These are phyloP conservation scores for Cheumatopsyche charites DNA, from an alignment of 1,140 invertebrate species.

Conservation along the genomic window DNA sequence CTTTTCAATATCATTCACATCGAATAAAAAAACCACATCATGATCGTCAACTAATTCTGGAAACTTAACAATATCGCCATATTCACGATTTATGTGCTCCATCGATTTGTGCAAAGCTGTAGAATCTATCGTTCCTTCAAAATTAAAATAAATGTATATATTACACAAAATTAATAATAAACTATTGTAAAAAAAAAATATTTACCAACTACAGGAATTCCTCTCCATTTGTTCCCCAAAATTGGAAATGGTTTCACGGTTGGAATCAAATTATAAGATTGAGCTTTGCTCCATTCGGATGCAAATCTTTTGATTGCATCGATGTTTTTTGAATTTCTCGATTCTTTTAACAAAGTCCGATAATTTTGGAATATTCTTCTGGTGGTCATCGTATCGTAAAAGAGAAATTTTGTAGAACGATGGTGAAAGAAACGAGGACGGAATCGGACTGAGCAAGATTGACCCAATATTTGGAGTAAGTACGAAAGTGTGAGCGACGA, in stretches of 20 bases:
- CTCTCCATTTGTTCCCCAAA: slow-evolving; percentile 14
- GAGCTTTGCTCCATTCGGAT: slow-evolving; percentile 5
- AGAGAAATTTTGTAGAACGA: too few species aligned
- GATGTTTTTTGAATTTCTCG: neutral
- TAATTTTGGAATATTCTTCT: too few species aligned
- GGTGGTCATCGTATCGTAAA: too few species aligned
- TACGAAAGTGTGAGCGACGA: neutral
- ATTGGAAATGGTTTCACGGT: neutral
- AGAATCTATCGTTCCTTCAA: neutral
- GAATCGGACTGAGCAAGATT: neutral
- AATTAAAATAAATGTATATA: neutral
- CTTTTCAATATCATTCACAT: slow-evolving; percentile 5
- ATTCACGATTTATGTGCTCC: neutral
- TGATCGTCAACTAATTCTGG: neutral
- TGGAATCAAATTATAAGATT: neutral
- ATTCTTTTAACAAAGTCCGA: too few species aligned
- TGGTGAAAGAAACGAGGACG: too few species aligned
- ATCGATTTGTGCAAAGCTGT: neutral
- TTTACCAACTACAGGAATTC: neutral
- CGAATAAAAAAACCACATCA: neutral
- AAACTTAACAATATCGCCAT: slow-evolving; percentile 9
- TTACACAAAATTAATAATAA: too few species aligned
- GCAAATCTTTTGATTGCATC: neutral
- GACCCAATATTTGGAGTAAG: neutral
- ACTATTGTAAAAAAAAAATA: too few species aligned